Evolutionary conservation across 2,888 invertebrate genomes (phyloP).

Genomic region (Drosophila paracracens): DNA sequence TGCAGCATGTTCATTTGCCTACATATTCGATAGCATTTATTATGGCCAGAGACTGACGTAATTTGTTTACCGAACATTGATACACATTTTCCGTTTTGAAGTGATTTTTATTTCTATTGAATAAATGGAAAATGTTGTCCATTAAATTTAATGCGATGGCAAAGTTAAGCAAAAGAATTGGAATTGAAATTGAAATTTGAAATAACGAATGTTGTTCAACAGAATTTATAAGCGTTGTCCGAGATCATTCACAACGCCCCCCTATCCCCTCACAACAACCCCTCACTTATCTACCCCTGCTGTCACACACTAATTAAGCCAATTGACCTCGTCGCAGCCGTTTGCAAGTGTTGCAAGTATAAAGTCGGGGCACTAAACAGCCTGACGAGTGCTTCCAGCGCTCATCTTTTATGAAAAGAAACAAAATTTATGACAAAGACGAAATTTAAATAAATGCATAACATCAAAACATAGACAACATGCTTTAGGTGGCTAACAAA

Average conservation of each 20-base stretch:
- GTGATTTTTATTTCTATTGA: constrained; percentile 12
- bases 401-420: constrained; percentile 59
- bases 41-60: constrained; percentile 3
- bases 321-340: constrained; percentile 72
- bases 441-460: constrained; percentile 57
- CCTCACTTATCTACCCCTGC: constrained; percentile 14
- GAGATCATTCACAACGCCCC: not conserved
- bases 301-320: constrained; percentile 79
- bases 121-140: constrained; percentile 29
- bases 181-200: constrained; percentile 2
- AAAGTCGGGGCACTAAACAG: constrained; percentile 19
- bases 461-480: constrained; percentile 37
- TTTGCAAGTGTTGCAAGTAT: constrained; percentile 54
- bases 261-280: not conserved
- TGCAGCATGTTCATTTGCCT: not conserved
- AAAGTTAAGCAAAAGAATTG: constrained; percentile 3
- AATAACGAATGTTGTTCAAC: constrained; percentile 3
- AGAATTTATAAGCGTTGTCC: constrained; percentile 1
- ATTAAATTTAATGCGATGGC: constrained; percentile 47
- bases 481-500: constrained; percentile 33
- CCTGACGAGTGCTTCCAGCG: constrained; percentile 31
- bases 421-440: constrained; percentile 30
- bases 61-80: constrained; percentile 3
- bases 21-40: constrained; percentile 12
- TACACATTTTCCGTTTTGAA: constrained; percentile 3